These are phyloP conservation scores for Plebejus argus DNA, from an alignment of 2,888 invertebrate genomes.

Conservation along the genomic window DNA sequence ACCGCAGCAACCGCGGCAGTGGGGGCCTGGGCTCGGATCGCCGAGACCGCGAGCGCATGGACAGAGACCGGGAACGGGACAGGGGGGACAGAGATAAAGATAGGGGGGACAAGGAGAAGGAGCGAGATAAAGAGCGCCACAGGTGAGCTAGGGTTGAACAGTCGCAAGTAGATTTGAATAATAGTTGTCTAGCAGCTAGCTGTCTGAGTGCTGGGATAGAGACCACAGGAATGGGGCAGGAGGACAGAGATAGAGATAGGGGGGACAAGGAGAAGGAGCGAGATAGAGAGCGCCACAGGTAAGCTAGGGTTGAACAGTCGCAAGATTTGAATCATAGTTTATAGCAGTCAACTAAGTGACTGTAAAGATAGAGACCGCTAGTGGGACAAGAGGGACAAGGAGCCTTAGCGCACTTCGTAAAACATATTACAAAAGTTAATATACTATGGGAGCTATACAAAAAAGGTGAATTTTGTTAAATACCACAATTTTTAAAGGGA, in stretches of 20 bases:
- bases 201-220: constrained; percentile 63
- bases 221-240: constrained; percentile 69
- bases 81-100: constrained; percentile 61
- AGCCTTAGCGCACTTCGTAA: no score
- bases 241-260: constrained; percentile 56
- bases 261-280: constrained; percentile 51
- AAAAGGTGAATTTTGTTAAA: no score
- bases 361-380: constrained; percentile 71
- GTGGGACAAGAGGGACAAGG: constrained; percentile 59
- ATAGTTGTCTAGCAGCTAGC: background rate
- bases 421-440: no score
- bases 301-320: background rate
- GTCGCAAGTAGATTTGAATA: background rate
- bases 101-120: constrained; percentile 49
- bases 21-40: constrained; percentile 68
- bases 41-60: constrained; percentile 70
- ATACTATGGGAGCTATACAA: no score
- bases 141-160: constrained; percentile 40
- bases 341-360: constrained; percentile 49
- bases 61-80: constrained; percentile 67
- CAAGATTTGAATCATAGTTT: background rate
- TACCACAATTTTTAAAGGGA: no score
- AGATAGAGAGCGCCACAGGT: constrained; percentile 49
- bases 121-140: constrained; percentile 49
- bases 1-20: constrained; percentile 58